Evolutionary conservation across 2,888 invertebrate genomes (phyloP).

Genomic region (Tinea pellionella): DNA sequence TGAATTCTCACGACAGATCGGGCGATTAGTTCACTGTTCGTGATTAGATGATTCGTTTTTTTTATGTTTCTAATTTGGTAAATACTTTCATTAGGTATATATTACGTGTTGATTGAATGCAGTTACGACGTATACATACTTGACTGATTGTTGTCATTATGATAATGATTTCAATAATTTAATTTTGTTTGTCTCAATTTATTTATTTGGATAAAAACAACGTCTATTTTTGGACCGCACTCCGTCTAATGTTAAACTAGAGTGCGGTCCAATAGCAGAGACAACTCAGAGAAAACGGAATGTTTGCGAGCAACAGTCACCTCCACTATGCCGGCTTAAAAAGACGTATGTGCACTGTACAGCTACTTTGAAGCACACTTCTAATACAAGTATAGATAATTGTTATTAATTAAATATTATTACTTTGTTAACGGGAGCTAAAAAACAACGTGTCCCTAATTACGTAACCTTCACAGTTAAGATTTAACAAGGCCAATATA

Average conservation of each 20-base stretch:
- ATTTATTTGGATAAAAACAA: neutral
- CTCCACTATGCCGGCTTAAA: no score
- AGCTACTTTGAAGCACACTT: no score
- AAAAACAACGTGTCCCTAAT: neutral
- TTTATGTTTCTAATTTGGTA: neutral
- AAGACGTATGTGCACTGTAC: no score
- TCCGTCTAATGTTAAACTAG: no score
- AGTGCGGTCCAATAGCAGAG: no score
- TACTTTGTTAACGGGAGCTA: neutral
- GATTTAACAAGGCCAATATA: neutral
- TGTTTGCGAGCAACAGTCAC: no score
- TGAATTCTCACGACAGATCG: slow-evolving; percentile 64
- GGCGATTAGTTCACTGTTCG: slow-evolving; percentile 49
- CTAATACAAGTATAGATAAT: no score
- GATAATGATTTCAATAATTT: neutral
- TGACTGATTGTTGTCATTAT: slow-evolving; percentile 2
- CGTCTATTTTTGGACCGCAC: no score
- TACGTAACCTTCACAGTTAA: neutral
- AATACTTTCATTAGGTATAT: neutral
- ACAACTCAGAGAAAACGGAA: no score
- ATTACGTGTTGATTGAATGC: neutral
- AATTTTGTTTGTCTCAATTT: neutral
- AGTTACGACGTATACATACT: neutral
- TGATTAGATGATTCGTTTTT: slow-evolving; percentile 64
- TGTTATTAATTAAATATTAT: no score